These are phyloP conservation scores for Philypnodon macrostomus DNA, from an alignment of 2,797 vertebrate species.

Conservation along the genomic window DNA sequence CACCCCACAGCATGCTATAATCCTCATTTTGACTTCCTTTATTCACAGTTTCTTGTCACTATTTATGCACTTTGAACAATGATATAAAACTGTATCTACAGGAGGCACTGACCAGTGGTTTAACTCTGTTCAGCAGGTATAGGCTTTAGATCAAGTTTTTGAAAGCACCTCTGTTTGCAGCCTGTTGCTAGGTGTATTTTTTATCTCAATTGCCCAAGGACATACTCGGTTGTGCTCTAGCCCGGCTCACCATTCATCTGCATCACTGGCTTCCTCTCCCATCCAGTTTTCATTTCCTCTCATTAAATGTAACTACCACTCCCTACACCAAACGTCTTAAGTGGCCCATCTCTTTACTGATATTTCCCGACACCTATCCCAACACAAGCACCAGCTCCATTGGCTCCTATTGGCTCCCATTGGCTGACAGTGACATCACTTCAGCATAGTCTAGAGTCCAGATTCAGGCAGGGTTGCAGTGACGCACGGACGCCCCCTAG, in stretches of 20 bases:
- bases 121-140: not conserved
- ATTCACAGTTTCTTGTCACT: constrained; percentile 7
- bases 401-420: constrained; percentile 83
- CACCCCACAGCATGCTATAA: constrained; percentile 15
- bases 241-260: constrained; percentile 9
- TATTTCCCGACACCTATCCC: constrained; percentile 4
- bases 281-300: constrained; percentile 10
- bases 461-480: constrained; percentile 25
- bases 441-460: constrained; percentile 63
- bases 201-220: constrained; percentile 4
- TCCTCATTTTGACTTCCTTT: constrained; percentile 4
- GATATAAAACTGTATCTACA: constrained; percentile 2
- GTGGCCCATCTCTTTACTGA: no score
- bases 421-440: constrained; percentile 93
- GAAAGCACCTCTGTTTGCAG: constrained; percentile 13
- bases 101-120: not conserved
- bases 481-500: constrained; percentile 65
- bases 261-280: constrained; percentile 18
- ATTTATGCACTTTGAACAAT: constrained; percentile 14
- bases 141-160: constrained; percentile 8
- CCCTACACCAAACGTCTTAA: constrained; percentile 11
- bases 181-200: constrained; percentile 30
- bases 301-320: constrained; percentile 41
- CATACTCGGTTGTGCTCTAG: constrained; percentile 6
- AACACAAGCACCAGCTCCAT: constrained; percentile 41